These are phyloP conservation scores for Thalassarche chlororhynchos DNA, from an alignment of 2,113 vertebrate genomes.

Conservation along the genomic window DNA sequence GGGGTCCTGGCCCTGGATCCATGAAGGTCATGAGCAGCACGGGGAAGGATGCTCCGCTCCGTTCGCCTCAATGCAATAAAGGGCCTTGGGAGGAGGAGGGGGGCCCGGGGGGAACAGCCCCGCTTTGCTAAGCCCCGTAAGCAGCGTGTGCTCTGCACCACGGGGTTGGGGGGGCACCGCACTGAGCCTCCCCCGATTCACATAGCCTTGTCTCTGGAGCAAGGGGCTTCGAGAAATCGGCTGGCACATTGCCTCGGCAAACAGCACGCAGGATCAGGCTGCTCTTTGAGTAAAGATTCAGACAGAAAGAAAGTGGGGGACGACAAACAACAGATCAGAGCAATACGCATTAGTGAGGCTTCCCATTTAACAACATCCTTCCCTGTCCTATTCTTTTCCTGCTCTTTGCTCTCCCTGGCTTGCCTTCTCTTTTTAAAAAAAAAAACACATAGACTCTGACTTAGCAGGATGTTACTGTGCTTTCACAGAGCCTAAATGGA, in stretches of 20 bases:
- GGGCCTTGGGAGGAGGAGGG: background rate
- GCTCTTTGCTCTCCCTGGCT: background rate
- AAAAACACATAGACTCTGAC: background rate
- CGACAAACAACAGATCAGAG: background rate
- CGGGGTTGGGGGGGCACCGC: fast-evolving
- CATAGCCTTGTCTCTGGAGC: too few relatives aligned
- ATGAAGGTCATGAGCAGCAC: background rate
- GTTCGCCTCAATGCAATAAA: fast-evolving
- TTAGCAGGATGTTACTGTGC: background rate
- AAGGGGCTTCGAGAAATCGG: background rate
- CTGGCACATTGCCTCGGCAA: background rate
- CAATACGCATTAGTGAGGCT: background rate
- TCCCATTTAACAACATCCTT: background rate
- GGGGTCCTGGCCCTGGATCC: background rate
- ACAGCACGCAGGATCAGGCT: background rate
- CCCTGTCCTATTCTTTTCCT: background rate
- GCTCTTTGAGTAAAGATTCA: background rate
- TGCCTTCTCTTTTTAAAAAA: background rate
- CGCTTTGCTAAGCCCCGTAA: fast-evolving
- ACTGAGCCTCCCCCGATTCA: fast-evolving
- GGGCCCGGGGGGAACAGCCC: fast-evolving
- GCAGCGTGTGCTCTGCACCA: background rate
- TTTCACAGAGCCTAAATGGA: background rate
- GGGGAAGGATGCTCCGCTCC: background rate
- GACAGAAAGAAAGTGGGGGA: background rate